A percentile compares a stretch with the other conserved stretches of the same genome.
Evolutionary conservation across 2,888 invertebrate species (phyloP).

Genomic region (Neoascia interrupta): DNA sequence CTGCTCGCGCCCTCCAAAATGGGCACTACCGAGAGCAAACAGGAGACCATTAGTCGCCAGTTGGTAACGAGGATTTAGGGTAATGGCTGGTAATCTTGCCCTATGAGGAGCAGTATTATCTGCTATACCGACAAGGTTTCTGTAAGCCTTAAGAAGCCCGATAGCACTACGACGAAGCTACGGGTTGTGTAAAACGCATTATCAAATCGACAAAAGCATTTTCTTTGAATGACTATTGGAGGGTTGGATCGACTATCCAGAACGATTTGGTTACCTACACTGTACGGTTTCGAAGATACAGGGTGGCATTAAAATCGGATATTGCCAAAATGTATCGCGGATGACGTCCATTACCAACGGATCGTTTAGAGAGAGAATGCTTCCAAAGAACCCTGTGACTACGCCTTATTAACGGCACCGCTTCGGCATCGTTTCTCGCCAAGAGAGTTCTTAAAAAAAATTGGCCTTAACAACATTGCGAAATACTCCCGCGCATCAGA

Average conservation of each 20-base stretch:
- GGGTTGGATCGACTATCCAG: background rate
- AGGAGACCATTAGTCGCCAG: no score
- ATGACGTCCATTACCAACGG: constrained; percentile 11
- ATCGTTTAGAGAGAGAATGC: constrained; percentile 19
- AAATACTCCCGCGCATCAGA: constrained; percentile 3
- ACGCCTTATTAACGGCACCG: constrained; percentile 20
- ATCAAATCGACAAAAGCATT: no score
- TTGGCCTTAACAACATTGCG: background rate
- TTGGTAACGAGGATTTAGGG: no score
- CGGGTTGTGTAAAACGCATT: no score
- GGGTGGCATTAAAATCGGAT: background rate
- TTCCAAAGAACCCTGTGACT: constrained; percentile 20
- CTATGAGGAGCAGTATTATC: no score
- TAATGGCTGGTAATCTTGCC: no score
- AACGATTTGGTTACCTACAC: background rate
- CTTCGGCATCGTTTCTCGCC: constrained; percentile 9
- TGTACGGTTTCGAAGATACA: background rate
- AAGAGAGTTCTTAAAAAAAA: constrained; percentile 15
- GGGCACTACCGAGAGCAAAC: no score
- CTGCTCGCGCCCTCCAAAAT: no score
- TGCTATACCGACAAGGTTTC: no score
- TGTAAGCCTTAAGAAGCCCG: no score
- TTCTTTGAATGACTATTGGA: no score
- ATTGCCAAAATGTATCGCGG: background rate
- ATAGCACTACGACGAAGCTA: no score